A percentile compares a stretch with the other conserved stretches of the same genome.
Conservation (phyloP, 1,140 invertebrate genomes). For the Lutraria rhynchaena region DNA sequence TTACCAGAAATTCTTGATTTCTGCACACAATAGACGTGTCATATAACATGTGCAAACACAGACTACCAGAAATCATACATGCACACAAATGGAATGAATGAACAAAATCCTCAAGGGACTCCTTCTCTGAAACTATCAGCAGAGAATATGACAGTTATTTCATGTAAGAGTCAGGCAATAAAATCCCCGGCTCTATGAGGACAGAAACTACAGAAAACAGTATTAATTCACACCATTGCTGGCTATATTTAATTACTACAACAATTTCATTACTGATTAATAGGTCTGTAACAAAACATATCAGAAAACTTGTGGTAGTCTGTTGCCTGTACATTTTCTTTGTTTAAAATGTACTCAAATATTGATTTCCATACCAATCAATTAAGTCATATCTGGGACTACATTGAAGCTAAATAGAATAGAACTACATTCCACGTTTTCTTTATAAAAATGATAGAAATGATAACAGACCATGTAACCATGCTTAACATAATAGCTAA, state of each 20-base stretch:
- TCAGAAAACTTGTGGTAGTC: slow-evolving; percentile 14
- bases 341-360: slow-evolving; percentile 44
- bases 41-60: no score
- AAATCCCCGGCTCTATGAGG: background rate
- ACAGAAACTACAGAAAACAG: background rate
- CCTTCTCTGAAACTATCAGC: no score
- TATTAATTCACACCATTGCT: background rate
- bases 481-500: slow-evolving; percentile 23
- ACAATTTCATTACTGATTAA: slow-evolving; percentile 42
- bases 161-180: slow-evolving; percentile 17
- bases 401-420: background rate
- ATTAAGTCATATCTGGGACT: slow-evolving; percentile 35
- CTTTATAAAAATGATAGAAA: slow-evolving; percentile 5
- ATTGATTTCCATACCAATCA: slow-evolving; percentile 50
- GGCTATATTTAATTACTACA: slow-evolving; percentile 42
- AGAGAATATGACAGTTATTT: slow-evolving; percentile 16
- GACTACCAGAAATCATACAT: no score
- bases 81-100: no score
- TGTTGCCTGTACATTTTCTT: slow-evolving; percentile 21
- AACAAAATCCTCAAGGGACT: no score
- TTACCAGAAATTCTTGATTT: no score
- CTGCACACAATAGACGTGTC: no score
- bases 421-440: slow-evolving; percentile 15
- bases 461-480: slow-evolving; percentile 25
- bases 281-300: slow-evolving; percentile 37